Evolutionary conservation across 2,113 vertebrate genomes (phyloP), one percentile per base, ranked within the genome.

Genomic region (Oophaga pumilio): DNA sequence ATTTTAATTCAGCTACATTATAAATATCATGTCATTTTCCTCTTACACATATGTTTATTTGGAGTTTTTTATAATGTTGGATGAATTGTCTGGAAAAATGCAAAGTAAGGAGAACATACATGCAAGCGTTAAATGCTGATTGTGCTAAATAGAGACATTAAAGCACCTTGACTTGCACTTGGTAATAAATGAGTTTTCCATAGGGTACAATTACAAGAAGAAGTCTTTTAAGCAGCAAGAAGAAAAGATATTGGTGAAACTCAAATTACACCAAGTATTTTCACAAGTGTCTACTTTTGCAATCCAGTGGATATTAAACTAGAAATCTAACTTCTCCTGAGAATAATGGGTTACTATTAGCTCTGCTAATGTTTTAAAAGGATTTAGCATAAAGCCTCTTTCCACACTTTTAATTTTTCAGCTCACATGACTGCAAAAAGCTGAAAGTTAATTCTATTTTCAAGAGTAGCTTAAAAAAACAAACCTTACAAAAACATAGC

Each of bases 191-290:
- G 76, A 90, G 91, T 93, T 93, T 90, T 92, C 92, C 90, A 90
- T 85, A 91, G 92, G 90, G 93, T 92, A 92, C 88, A 90, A 92
- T 94, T 94, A 93, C 91, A 90, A 33, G 76, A 92, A 93, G 89
- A 62, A 10, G 85, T 86, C 87, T 91, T 90, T 91, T 87, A 91
- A 89, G 33, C 53, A 91, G 49, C 14, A 90, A 91, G 89, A 92
- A 93, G 90, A 94, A 92, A 92, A 91, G 89, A 90, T 93, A 92
- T 91, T 89, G 91, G 82, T 64, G 91, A 92, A 95, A 93, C 92
- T 95, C 91, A 93, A 91, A 83, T 94, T 95, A 94, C 92, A 93
- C 89, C 91, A 94, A 94, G 94, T 93, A 94, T 95, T 95, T 95
- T 91, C 92, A 92, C 91, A 94, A 90, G 91, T 91, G 89, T 92